phyloP scores from a whole-genome alignment of 2,113 vertebrate species.

The Lycocorax pyrrhopterus region DNA sequence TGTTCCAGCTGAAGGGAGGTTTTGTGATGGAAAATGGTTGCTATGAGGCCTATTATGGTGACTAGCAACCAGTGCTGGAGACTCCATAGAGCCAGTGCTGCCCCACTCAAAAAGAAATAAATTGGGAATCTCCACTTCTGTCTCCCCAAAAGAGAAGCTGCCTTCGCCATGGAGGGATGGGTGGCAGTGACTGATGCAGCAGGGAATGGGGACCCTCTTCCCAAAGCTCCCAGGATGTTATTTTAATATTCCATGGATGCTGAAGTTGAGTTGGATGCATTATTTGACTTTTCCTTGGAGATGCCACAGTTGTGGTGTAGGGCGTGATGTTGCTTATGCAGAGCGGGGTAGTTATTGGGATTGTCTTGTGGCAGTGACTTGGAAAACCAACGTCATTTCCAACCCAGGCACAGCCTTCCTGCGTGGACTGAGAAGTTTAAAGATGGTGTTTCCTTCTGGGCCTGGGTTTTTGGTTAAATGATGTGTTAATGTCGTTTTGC shows the following conservation, averaged over 20 bases:
- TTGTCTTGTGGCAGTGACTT: neutral
- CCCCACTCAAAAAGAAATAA: neutral
- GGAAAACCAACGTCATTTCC: neutral
- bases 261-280: neutral
- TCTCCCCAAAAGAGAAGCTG: neutral
- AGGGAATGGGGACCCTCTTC: neutral
- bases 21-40: neutral
- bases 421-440: fast-evolving
- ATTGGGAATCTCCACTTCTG: neutral
- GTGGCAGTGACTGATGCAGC: neutral
- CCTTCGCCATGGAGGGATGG: fast-evolving
- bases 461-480: neutral
- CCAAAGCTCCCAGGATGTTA: neutral
- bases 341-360: fast-evolving
- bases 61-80: neutral
- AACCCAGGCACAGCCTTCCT: neutral
- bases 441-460: neutral
- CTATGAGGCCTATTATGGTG: neutral
- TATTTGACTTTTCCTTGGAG: neutral
- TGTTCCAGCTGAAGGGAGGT: neutral
- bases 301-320: fast-evolving
- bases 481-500: neutral
- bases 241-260: neutral
- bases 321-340: fast-evolving
- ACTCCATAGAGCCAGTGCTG: neutral